Evolutionary conservation across 2,797 vertebrate species (phyloP), one percentile per base, ranked within the genome.

Genomic region (Coregonus sp.): DNA sequence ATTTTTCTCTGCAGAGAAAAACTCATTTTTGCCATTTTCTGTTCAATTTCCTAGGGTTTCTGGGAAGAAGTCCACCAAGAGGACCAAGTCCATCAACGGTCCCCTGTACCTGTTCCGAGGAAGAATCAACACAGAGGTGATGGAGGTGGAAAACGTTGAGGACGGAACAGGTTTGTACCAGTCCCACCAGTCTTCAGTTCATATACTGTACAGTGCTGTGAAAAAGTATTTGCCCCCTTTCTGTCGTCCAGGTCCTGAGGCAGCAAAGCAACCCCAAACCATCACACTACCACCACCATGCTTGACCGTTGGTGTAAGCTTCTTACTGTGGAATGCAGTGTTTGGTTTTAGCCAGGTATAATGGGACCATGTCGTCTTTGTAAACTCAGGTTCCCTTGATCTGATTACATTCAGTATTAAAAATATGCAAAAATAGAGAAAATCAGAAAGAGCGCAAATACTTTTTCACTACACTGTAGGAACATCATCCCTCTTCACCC

Each of bases 71-170:
- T 98, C 98, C 71, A 94, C 94, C 72, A 99, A 99, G 87, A 95
- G 98, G 92, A 98, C 97, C 70, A 99, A 99, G 88, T 99, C 98
- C 63, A 95, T 98, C 92, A 99, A 98, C 0, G 98, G 98, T 65
- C 96, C 97, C 73, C 95, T 96, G 70, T 99, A 98, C 85, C 94
- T 98, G 83, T 95, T 99, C 95, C 94, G 97, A 86, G 96, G 96
- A 0, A 91, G 96, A 65, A 95, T 96, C 89, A 97, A 96, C 88
- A 97, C 96, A 0, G 96, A 97, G 84, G 96, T 97, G 78, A 97
- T 97, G 96, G 96, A 97, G 82, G 96, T 97, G 68, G 96, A 97
- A 87, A 97, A 97, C 5, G 96, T 97, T 75, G 96, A 97, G 82
- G 96, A 97, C 2, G 96, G 96, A 77, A 97, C 96, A 89, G 96